A percentile compares a stretch with the other conserved stretches of the same genome.
These are phyloP conservation scores for Pipa parva DNA, from an alignment of 2,113 vertebrate species.

Conservation along the genomic window DNA sequence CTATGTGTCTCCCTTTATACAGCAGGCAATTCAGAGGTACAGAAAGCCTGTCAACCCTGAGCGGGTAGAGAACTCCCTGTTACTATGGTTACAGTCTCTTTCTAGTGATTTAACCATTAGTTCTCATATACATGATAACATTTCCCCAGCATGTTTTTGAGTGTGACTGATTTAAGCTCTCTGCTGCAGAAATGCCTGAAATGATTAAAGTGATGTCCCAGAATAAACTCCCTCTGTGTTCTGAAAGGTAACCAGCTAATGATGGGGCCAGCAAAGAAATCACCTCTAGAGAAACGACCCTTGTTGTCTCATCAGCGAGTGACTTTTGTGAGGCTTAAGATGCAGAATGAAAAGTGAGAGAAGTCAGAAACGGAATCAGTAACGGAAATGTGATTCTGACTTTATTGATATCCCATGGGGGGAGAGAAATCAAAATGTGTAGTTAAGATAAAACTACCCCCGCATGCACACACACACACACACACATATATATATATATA, in stretches of 20 bases:
- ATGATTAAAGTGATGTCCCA: conserved; percentile 21
- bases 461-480: no score
- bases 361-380: conserved; percentile 1
- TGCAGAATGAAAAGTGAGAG: neutral
- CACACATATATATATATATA: no score
- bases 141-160: conserved; percentile 28
- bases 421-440: no score
- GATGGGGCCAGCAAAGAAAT: conserved; percentile 1
- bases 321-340: conserved; percentile 4
- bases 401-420: no score
- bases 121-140: conserved; percentile 34
- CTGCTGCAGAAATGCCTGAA: conserved; percentile 16
- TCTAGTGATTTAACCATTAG: conserved; percentile 30
- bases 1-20: conserved; percentile 18
- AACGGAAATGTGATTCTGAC: no score
- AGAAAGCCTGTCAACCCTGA: conserved; percentile 8
- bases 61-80: conserved; percentile 18
- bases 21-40: conserved; percentile 25
- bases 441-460: no score
- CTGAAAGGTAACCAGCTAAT: conserved; percentile 19
- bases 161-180: neutral
- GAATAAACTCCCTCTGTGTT: conserved; percentile 25
- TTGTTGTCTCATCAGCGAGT: conserved; percentile 5
- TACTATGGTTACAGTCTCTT: conserved; percentile 34
- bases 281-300: neutral